Evolutionary conservation across 2,888 invertebrate species (phyloP).

Genomic region (Junonia oenone): DNA sequence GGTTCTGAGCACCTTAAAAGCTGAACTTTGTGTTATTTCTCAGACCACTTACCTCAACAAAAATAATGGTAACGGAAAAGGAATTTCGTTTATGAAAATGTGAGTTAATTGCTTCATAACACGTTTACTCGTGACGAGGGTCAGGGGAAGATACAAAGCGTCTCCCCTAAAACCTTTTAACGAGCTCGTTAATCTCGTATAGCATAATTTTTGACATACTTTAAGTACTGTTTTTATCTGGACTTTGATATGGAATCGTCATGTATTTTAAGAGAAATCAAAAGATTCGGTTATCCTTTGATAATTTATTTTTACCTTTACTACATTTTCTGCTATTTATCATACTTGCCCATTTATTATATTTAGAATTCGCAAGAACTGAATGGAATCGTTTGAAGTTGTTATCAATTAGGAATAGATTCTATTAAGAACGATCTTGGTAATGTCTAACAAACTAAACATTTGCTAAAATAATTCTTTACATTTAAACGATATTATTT

Average conservation of each 20-base stretch:
- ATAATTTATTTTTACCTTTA: no score
- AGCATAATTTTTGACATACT: slow-evolving; percentile 44
- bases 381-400: no score
- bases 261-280: neutral
- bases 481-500: no score
- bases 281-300: no score
- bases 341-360: no score
- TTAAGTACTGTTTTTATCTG: slow-evolving; percentile 11
- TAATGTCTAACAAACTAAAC: no score
- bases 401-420: no score
- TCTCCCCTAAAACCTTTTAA: slow-evolving; percentile 54
- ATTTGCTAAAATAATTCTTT: no score
- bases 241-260: neutral
- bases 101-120: slow-evolving; percentile 56
- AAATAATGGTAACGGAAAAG: slow-evolving; percentile 25
- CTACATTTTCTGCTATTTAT: no score
- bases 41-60: slow-evolving; percentile 19
- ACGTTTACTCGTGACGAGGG: slow-evolving; percentile 64
- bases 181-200: slow-evolving; percentile 47
- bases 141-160: slow-evolving; percentile 52
- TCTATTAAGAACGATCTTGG: no score
- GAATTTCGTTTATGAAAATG: slow-evolving; percentile 33
- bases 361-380: no score
- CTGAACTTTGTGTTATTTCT: slow-evolving; percentile 15
- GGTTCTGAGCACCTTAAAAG: neutral